Evolutionary conservation across 2,888 invertebrate genomes (phyloP).

Genomic region (Cosmopolites sordidus): DNA sequence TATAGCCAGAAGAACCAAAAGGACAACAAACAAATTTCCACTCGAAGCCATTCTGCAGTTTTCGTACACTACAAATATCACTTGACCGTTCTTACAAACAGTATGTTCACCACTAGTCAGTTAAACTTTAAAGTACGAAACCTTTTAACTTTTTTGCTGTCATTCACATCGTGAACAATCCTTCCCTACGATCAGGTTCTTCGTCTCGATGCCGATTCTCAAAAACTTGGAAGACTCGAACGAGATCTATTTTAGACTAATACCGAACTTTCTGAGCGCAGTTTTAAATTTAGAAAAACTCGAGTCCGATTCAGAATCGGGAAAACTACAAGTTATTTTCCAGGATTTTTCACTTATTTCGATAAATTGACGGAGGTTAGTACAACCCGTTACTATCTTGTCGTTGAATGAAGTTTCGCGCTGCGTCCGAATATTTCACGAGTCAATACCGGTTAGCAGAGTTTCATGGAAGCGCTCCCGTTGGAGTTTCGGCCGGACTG

Average conservation of each 20-base stretch:
- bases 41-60: constrained; percentile 18
- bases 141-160: constrained; percentile 13
- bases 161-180: constrained; percentile 18
- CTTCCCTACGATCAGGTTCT: background rate
- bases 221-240: no score
- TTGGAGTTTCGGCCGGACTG: constrained; percentile 27
- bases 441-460: constrained; percentile 3
- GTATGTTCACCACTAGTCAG: constrained; percentile 13
- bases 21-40: constrained; percentile 9
- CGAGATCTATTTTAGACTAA: constrained; percentile 21
- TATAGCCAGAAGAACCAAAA: constrained; percentile 9
- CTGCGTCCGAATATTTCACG: no score
- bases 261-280: constrained; percentile 4
- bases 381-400: no score
- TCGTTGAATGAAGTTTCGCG: no score
- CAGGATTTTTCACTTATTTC: no score
- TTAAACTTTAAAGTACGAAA: constrained; percentile 10
- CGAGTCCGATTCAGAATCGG: no score
- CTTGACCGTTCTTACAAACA: constrained; percentile 10
- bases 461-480: constrained; percentile 16
- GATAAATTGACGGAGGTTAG: no score
- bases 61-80: constrained; percentile 19
- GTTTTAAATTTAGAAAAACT: constrained; percentile 23
- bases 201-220: no score
- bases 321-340: no score